Evolutionary conservation across 2,888 invertebrate species (phyloP).

Genomic region (Tetragnatha montana): DNA sequence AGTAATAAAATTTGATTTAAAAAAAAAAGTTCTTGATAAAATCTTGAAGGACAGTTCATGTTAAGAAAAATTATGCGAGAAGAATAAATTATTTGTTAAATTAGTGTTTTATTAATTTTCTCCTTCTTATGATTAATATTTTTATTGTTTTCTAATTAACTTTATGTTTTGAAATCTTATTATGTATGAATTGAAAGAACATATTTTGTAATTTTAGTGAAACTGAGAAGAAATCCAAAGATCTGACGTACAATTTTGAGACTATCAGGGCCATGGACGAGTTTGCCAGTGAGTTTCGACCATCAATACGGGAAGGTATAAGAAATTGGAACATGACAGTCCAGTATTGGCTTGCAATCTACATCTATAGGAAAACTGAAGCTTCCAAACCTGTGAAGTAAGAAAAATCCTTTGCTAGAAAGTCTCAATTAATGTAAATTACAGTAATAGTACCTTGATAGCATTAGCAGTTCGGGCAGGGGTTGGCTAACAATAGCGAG

Average conservation of each 20-base stretch:
- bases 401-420: background rate
- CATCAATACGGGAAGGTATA: constrained; percentile 90
- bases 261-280: constrained; percentile 90
- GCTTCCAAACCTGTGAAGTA: constrained; percentile 64
- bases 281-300: constrained; percentile 86
- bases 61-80: no score
- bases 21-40: no score
- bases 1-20: no score
- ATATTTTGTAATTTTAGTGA: constrained; percentile 39
- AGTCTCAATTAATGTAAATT: background rate
- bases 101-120: no score
- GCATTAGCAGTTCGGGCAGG: no score
- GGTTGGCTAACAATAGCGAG: no score
- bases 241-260: constrained; percentile 80
- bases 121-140: no score
- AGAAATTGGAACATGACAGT: constrained; percentile 96
- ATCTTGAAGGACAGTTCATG: no score
- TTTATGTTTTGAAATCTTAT: background rate
- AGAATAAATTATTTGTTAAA: no score
- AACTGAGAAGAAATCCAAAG: constrained; percentile 51
- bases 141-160: no score
- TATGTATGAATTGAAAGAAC: background rate
- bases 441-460: no score
- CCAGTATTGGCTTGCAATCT: constrained; percentile 96
- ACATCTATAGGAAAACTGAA: constrained; percentile 87